Percentiles rank a stretch among this genome's conserved stretches.
Evolutionary conservation across 2,797 vertebrate species (phyloP).

Genomic region (Anabas testudineus): DNA sequence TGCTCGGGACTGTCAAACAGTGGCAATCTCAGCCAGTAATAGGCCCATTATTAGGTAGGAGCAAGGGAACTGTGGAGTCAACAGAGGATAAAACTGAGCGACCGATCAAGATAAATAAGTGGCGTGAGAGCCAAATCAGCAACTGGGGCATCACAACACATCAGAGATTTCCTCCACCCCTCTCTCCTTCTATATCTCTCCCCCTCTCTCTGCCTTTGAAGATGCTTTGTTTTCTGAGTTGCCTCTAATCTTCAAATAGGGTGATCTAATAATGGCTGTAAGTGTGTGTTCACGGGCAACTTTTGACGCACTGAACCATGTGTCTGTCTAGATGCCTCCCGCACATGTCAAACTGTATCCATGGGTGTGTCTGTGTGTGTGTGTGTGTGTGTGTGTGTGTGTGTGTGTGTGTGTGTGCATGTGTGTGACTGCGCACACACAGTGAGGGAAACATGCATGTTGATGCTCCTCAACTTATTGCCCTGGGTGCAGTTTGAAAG

Average conservation of each 20-base stretch:
- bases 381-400: conserved; percentile 14
- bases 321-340: conserved; percentile 26
- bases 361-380: conserved; percentile 1
- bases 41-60: conserved; percentile 71
- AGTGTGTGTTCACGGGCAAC: conserved; percentile 29
- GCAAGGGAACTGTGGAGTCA: conserved; percentile 55
- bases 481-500: conserved; percentile 72
- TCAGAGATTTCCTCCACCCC: conserved; percentile 39
- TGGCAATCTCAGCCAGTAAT: conserved; percentile 68
- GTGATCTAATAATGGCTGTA: conserved; percentile 70
- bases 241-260: conserved; percentile 73
- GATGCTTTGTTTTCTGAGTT: conserved; percentile 75
- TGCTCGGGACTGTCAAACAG: conserved; percentile 62
- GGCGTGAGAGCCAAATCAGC: conserved; percentile 70
- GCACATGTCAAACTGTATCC: conserved; percentile 51
- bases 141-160: conserved; percentile 79
- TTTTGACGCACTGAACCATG: conserved; percentile 50
- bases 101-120: conserved; percentile 77
- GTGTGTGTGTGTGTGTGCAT: conserved; percentile 18
- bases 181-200: conserved; percentile 5
- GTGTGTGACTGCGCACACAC: not conserved
- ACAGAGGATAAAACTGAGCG: conserved; percentile 63
- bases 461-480: conserved; percentile 51
- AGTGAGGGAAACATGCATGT: conserved; percentile 38
- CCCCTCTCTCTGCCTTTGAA: conserved; percentile 66